Conservation (phyloP, 2,113 vertebrate genomes). For the Semnopithecus entellus region DNA sequence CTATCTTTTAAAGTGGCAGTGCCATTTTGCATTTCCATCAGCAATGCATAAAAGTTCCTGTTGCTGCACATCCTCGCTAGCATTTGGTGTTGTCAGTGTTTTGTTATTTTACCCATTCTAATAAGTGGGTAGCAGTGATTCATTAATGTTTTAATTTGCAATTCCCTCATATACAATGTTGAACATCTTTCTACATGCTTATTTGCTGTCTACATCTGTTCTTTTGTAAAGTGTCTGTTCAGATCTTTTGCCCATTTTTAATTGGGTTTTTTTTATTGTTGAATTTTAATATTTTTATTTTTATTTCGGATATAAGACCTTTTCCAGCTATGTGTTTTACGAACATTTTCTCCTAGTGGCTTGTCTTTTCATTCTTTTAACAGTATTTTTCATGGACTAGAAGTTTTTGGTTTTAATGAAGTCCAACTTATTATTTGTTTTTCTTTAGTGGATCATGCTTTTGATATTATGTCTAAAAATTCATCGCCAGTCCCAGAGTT, state of each 20-base stretch:
- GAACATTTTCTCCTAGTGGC: background rate
- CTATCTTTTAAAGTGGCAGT: background rate
- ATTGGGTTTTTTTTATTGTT: background rate
- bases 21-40: background rate
- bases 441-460: background rate
- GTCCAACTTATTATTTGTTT: background rate
- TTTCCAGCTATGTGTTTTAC: background rate
- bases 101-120: background rate
- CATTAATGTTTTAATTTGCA: background rate
- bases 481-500: background rate
- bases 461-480: background rate
- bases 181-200: background rate
- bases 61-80: background rate
- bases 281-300: background rate
- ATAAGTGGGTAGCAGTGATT: background rate
- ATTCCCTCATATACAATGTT: background rate
- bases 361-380: background rate
- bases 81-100: background rate
- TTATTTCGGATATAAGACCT: background rate
- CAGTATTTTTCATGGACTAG: background rate
- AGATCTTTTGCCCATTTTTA: background rate
- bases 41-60: background rate
- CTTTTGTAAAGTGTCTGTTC: background rate
- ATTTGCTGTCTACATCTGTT: background rate
- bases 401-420: slow-evolving; percentile 9